These are phyloP conservation scores for Mimas tiliae DNA, from an alignment of 2,888 invertebrate genomes.

Conservation along the genomic window DNA sequence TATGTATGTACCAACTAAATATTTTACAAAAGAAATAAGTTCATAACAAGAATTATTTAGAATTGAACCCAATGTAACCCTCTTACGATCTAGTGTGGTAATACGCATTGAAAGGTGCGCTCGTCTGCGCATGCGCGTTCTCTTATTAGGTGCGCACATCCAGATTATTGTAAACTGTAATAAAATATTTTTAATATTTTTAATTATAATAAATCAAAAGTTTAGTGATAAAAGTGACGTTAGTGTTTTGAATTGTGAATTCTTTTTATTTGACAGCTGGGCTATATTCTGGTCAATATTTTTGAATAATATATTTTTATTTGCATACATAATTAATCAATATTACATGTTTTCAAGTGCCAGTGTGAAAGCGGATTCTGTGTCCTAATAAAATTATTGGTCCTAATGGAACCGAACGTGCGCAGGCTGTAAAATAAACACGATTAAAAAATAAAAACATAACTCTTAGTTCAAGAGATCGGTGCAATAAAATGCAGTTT, in stretches of 20 bases:
- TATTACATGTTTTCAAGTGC: not conserved
- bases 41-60: constrained; percentile 28
- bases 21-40: no score
- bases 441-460: not conserved
- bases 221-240: constrained; percentile 41
- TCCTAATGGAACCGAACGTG: not conserved
- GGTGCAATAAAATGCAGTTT: not conserved
- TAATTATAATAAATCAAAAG: not conserved
- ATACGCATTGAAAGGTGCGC: constrained; percentile 34
- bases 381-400: no score
- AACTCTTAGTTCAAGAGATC: not conserved
- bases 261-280: not conserved
- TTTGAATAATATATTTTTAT: not conserved
- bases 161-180: constrained; percentile 33
- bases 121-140: constrained; percentile 38
- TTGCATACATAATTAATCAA: constrained; percentile 13
- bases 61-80: constrained; percentile 41
- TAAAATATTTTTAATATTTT: not conserved
- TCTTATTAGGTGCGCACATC: constrained; percentile 31
- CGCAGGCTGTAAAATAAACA: not conserved
- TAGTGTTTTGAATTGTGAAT: constrained; percentile 12
- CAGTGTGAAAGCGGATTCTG: constrained; percentile 2
- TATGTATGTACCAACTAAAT: no score
- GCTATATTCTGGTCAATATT: constrained; percentile 3
- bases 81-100: constrained; percentile 39